These are phyloP conservation scores for Picus viridis DNA, from an alignment of 2,797 vertebrate species.

Conservation along the genomic window DNA sequence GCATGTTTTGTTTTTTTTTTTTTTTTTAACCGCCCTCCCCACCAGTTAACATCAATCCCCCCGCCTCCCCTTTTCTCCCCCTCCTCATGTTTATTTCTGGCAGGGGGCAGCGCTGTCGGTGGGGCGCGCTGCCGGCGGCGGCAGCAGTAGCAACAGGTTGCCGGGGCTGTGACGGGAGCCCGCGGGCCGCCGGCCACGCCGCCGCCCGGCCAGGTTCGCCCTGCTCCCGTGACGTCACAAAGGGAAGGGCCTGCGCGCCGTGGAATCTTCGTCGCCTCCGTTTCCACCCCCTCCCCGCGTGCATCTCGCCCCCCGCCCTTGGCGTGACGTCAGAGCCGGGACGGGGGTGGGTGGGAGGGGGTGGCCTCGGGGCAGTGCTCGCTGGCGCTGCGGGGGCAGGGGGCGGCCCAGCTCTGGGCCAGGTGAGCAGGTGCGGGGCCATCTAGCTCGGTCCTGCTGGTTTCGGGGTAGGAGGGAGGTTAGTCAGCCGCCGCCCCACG, in stretches of 20 bases:
- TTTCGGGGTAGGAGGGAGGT: neutral
- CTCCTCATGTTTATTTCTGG: neutral
- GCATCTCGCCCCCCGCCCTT: neutral
- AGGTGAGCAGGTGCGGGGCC: conserved; percentile 51
- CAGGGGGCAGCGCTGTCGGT: neutral
- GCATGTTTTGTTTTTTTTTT: neutral
- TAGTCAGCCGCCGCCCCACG: neutral
- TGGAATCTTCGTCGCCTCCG: conserved; percentile 53
- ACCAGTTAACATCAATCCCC: too few relatives aligned
- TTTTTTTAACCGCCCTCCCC: neutral
- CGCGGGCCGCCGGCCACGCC: conserved; percentile 37
- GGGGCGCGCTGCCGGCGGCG: neutral
- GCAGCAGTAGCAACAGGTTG: conserved; percentile 74
- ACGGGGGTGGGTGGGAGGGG: neutral
- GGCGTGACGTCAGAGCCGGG: conserved; percentile 62
- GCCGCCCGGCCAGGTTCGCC: conserved; percentile 62
- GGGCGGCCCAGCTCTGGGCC: neutral
- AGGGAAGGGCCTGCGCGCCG: conserved; percentile 71
- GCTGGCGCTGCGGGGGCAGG: too few relatives aligned
- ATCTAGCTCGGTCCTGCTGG: neutral
- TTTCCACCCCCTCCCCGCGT: neutral
- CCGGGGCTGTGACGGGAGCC: conserved; percentile 59
- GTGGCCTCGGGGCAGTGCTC: neutral
- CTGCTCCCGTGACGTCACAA: conserved; percentile 81
- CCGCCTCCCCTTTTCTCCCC: too few relatives aligned